phyloP scores from a whole-genome alignment of 2,888 invertebrate species.

The Polia nebulosa region DNA sequence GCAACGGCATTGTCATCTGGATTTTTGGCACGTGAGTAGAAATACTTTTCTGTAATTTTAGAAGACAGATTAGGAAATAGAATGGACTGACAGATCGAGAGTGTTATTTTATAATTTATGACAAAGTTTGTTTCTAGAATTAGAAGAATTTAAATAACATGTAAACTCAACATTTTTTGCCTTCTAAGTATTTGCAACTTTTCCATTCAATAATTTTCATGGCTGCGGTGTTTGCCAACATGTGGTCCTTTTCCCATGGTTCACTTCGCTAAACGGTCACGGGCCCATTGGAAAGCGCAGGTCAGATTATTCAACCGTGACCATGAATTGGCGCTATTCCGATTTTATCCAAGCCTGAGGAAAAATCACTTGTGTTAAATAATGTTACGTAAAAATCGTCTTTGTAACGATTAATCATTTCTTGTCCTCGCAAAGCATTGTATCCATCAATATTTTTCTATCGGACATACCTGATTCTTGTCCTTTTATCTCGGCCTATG shows the following conservation, averaged over 20 bases:
- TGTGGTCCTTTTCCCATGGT: slow-evolving; percentile 56
- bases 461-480: slow-evolving; percentile 4
- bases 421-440: slow-evolving; percentile 27
- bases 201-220: slow-evolving; percentile 31
- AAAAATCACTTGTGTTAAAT: slow-evolving; percentile 38
- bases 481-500: slow-evolving; percentile 10
- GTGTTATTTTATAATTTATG: too few relatives aligned
- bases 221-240: slow-evolving; percentile 30
- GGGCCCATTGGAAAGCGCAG: slow-evolving; percentile 45
- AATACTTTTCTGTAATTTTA: not conserved
- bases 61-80: too few relatives aligned
- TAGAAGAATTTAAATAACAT: not conserved
- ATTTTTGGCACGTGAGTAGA: slow-evolving; percentile 93
- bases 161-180: not conserved
- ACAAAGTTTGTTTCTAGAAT: not conserved
- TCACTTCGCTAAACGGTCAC: slow-evolving; percentile 53
- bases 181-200: slow-evolving; percentile 35
- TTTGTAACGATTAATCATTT: slow-evolving; percentile 29
- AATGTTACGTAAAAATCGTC: slow-evolving; percentile 33
- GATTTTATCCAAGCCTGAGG: slow-evolving; percentile 38
- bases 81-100: not conserved
- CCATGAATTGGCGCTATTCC: slow-evolving; percentile 60
- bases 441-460: slow-evolving; percentile 31
- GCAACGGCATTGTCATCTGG: slow-evolving; percentile 94
- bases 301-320: slow-evolving; percentile 55